Percentiles rank a stretch among this genome's conserved stretches.
Evolutionary conservation across 1,140 invertebrate genomes (phyloP).

Genomic region (Lucilia sericata): DNA sequence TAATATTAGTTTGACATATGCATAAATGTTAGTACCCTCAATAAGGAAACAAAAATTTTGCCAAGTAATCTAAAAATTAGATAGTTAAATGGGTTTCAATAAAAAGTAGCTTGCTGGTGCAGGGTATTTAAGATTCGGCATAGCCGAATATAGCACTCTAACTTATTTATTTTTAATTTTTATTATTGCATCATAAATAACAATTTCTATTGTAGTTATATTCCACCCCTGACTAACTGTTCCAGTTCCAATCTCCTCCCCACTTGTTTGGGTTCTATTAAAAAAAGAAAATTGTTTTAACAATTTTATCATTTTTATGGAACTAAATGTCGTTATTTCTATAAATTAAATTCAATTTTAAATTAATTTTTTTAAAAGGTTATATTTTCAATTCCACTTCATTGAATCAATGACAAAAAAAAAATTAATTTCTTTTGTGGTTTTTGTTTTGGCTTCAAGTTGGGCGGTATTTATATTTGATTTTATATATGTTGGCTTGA

Average conservation of each 20-base stretch:
- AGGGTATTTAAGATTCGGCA: too few species aligned
- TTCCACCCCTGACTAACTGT: neutral
- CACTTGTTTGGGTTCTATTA: neutral
- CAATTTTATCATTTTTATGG: neutral
- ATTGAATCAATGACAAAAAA: neutral
- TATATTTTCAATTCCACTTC: neutral
- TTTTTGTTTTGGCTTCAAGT: neutral
- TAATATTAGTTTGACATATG: too few species aligned
- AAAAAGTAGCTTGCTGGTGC: too few species aligned
- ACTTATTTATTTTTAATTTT: conserved; percentile 31
- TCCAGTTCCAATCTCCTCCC: neutral
- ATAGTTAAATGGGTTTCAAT: too few species aligned
- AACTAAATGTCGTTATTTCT: neutral
- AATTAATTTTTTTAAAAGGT: neutral
- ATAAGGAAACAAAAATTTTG: too few species aligned
- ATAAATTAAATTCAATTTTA: neutral
- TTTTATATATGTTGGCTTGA: too few species aligned
- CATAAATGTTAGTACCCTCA: too few species aligned
- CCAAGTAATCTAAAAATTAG: too few species aligned
- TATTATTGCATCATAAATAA: conserved; percentile 35
- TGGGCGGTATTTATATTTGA: neutral
- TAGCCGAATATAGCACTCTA: too few species aligned
- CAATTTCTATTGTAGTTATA: neutral
- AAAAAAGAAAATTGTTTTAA: neutral
- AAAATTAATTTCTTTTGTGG: neutral